Base-by-base conservation (phyloP, 1,140 invertebrate species). In the Eueides isabella region DNA sequence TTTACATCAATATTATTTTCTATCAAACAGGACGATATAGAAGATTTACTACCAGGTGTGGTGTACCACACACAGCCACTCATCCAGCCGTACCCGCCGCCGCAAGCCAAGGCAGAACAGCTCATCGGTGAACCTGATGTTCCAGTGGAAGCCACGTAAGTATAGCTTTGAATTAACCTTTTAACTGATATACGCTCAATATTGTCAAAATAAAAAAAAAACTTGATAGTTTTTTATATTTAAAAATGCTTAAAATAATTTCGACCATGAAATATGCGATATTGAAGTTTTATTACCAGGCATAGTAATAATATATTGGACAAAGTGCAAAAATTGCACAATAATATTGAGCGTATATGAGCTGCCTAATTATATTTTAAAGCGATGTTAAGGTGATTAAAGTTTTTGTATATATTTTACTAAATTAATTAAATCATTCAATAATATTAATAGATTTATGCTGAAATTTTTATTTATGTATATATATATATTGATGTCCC, bases 131-230 rank as follows among this genome's bases (percentile, higher is more conserved):
- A 96, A 77, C 95, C 94, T 28, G 92, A 95, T 66, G 94, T 96
- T 41, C 96, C 96, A 7, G 96, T 96, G 1, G 96, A 96, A 93
- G 95, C 96, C 77, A 96, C 96, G 96, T 97, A 95, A 96, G 88
- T 89, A 44, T 44, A 41, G 6, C 19, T n/a, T 31, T 30, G 23
- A 23, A 55, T 55, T 3, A 1, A 1, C 7, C 1, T 55, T 1
- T 12, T 11, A 55, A 5, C 23, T 55, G 48, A 1, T 55, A 55
- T 26, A 55, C 48, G 48, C 48, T 55, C 48, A 55, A 55, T 26
- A 55, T 55, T 55, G 19, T 23, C 5, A 44, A 44, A 44, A 44
- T 44, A 11, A 38, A 38, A 38, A n/a, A 44, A 19, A 31, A 5
- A 31, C 31, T 5, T 31, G 31, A 31, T 31, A 31, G 3, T 5